Evolutionary conservation across 2,797 vertebrate species (phyloP).

Genomic region (Etheostoma perlongum): DNA sequence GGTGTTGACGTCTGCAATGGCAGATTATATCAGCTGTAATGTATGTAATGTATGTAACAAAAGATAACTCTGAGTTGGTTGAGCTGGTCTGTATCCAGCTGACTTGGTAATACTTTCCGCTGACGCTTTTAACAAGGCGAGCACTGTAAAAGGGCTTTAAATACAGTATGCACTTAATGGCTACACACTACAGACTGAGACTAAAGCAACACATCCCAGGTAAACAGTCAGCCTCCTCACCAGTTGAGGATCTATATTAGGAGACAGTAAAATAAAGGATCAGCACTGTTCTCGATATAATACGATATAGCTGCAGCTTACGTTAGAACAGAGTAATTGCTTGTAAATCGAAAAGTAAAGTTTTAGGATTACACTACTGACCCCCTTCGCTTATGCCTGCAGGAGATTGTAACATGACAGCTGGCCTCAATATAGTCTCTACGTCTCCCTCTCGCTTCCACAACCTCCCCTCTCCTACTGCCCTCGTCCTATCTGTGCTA

Average conservation of each 20-base stretch:
- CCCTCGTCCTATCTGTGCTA: constrained; percentile 25
- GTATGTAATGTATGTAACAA: too few species aligned
- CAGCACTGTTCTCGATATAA: background rate
- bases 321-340: background rate
- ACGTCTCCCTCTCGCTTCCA: background rate
- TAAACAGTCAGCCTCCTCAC: background rate
- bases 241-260: background rate
- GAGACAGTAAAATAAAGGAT: background rate
- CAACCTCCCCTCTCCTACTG: background rate
- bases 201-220: background rate
- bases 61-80: too few species aligned
- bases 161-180: too few species aligned
- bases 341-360: constrained; percentile 22
- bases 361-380: constrained; percentile 44
- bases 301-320: background rate
- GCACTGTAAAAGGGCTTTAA: too few species aligned
- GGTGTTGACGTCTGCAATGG: too few species aligned
- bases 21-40: too few species aligned
- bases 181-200: background rate
- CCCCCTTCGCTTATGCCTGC: constrained; percentile 25
- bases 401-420: constrained; percentile 16
- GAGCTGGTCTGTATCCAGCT: too few species aligned
- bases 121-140: too few species aligned
- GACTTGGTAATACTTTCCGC: too few species aligned
- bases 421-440: constrained; percentile 1